Conservation (phyloP, 2,113 vertebrate species). For the Daphoenositta chrysoptera region DNA sequence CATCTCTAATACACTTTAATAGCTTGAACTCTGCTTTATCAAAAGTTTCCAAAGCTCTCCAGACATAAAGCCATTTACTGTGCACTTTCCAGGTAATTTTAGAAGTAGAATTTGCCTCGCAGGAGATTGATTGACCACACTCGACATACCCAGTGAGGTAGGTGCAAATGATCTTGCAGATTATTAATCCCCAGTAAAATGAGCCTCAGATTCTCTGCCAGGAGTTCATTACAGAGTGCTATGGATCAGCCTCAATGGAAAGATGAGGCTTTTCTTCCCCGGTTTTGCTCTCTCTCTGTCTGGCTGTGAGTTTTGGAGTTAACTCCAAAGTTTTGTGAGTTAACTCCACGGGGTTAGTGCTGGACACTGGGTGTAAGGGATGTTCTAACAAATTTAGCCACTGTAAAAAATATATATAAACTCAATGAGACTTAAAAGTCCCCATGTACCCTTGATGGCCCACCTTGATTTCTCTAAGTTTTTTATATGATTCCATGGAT, state of each 20-base stretch:
- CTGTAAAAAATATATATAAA: background rate
- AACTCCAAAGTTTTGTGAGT: no score
- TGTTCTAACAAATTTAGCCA: background rate
- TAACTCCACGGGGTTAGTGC: rapidly evolving
- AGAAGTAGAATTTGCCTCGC: background rate
- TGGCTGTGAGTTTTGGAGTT: background rate
- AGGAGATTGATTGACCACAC: conserved; percentile 16
- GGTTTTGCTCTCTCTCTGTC: background rate
- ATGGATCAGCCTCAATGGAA: background rate
- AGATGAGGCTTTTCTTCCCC: background rate
- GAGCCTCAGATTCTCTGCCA: background rate
- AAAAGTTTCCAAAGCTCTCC: conserved; percentile 32
- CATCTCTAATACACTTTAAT: background rate
- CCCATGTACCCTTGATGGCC: background rate
- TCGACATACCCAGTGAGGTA: background rate
- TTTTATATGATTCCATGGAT: background rate
- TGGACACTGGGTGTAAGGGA: background rate
- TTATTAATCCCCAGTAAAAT: conserved; percentile 26
- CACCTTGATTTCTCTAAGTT: background rate
- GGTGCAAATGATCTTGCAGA: conserved; percentile 18
- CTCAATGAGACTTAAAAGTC: background rate
- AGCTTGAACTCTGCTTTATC: background rate
- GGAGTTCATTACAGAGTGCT: background rate
- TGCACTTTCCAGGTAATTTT: conserved; percentile 23
- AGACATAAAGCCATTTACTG: conserved; percentile 14